phyloP scores from a whole-genome alignment of 2,888 invertebrate species.

The Drosophila anomalipes region DNA sequence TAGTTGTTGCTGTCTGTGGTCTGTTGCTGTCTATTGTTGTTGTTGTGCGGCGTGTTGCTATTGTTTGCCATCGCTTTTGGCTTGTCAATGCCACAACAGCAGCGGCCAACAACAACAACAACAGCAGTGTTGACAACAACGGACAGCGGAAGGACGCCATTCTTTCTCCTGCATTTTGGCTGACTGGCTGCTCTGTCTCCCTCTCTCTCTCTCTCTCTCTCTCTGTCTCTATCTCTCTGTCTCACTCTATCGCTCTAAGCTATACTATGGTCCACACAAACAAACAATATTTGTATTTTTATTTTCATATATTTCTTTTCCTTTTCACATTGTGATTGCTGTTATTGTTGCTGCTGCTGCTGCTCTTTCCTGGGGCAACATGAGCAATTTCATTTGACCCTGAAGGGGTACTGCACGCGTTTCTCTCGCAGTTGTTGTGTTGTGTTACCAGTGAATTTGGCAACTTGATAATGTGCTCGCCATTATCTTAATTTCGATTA shows the following conservation, averaged over 20 bases:
- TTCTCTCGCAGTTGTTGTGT: constrained; percentile 14
- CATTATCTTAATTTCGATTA: constrained; percentile 40
- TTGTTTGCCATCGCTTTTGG: constrained; percentile 59
- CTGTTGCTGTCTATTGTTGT: constrained; percentile 55
- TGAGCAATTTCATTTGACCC: constrained; percentile 49
- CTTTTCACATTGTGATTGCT: constrained; percentile 16
- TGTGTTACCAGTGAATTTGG: constrained; percentile 28
- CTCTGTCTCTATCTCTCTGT: constrained; percentile 2
- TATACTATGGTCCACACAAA: constrained; percentile 16
- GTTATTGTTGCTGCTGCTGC: constrained; percentile 3
- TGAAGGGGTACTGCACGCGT: constrained; percentile 39
- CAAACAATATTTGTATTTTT: constrained; percentile 29
- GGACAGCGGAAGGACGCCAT: constrained; percentile 58
- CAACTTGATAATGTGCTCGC: constrained; percentile 25
- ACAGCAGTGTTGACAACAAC: constrained; percentile 13
- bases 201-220: not conserved
- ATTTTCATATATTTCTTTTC: constrained; percentile 27
- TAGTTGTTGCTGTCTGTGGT: constrained; percentile 30
- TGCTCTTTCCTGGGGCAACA: constrained; percentile 33
- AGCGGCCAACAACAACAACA: constrained; percentile 25
- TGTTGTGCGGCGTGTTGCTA: constrained; percentile 46
- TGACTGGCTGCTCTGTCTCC: constrained; percentile 28
- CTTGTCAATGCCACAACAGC: constrained; percentile 47
- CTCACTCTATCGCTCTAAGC: constrained; percentile 34
- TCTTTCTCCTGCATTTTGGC: constrained; percentile 47